Percentiles rank a stretch among this genome's conserved stretches.
Evolutionary conservation across 35 echinoderm and acorn worm genomes (phyloP).

Genomic region (Amphiura filiformis): DNA sequence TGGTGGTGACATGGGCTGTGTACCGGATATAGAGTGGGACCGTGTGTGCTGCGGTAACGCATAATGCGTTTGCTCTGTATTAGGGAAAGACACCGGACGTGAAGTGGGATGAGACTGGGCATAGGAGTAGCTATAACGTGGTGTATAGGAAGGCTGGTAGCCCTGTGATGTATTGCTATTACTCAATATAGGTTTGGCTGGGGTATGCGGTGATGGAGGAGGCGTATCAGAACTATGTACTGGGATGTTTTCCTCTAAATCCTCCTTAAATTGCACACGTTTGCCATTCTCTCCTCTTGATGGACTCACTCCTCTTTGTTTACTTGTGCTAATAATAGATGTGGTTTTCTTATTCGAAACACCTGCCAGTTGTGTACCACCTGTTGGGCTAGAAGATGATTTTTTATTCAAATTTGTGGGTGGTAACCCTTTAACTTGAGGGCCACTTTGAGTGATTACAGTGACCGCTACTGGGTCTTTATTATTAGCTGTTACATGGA

Average conservation of each 20-base stretch:
- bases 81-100: background rate
- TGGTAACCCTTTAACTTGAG: background rate
- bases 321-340: conserved; percentile 46
- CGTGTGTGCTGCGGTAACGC: background rate
- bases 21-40: background rate
- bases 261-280: conserved; percentile 61
- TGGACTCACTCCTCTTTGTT: conserved; percentile 29
- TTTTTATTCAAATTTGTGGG: background rate
- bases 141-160: background rate
- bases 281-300: conserved; percentile 42
- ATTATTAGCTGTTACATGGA: conserved; percentile 48
- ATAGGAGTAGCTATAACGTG: background rate
- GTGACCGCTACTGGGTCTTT: conserved; percentile 32
- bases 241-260: conserved; percentile 57
- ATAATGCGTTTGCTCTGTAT: background rate
- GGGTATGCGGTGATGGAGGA: background rate
- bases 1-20: background rate
- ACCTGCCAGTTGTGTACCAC: conserved; percentile 15
- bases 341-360: background rate
- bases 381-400: background rate
- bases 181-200: background rate
- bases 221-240: conserved; percentile 14
- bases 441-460: conserved; percentile 3
- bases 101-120: background rate
- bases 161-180: background rate